These are phyloP conservation scores for Geothlypis trichas DNA, from an alignment of 2,113 vertebrate genomes.

Conservation along the genomic window DNA sequence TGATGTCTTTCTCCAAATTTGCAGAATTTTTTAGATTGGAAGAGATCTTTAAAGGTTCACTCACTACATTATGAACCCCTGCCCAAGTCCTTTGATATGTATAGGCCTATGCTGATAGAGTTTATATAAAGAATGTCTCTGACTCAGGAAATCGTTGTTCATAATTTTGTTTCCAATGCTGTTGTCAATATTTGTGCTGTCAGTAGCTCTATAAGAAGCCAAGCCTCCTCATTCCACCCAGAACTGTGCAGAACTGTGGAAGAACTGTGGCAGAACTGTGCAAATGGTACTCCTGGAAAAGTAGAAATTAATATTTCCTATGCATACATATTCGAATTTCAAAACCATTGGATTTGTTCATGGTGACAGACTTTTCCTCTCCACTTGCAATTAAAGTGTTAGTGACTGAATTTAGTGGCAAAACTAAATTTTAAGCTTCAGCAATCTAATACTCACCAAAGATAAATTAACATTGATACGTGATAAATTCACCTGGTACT, in stretches of 20 bases:
- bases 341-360: not conserved
- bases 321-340: not conserved
- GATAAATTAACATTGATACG: not conserved
- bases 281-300: not conserved
- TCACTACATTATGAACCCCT: not conserved
- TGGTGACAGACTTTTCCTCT: not conserved
- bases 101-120: not conserved
- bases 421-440: conserved; percentile 1
- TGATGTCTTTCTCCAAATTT: not conserved
- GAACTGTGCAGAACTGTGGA: not conserved
- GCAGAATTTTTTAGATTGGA: not conserved
- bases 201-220: not conserved
- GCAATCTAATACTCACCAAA: not conserved
- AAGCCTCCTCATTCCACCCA: not conserved
- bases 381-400: not conserved
- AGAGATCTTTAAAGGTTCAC: not conserved
- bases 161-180: not conserved
- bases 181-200: not conserved
- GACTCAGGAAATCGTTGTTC: not conserved
- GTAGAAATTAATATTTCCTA: not conserved
- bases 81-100: not conserved
- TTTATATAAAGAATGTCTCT: not conserved
- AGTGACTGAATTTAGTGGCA: not conserved
- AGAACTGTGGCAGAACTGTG: not conserved
- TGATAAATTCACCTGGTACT: not conserved